phyloP scores from a whole-genome alignment of 2,888 invertebrate genomes.

The Lottia scabra region DNA sequence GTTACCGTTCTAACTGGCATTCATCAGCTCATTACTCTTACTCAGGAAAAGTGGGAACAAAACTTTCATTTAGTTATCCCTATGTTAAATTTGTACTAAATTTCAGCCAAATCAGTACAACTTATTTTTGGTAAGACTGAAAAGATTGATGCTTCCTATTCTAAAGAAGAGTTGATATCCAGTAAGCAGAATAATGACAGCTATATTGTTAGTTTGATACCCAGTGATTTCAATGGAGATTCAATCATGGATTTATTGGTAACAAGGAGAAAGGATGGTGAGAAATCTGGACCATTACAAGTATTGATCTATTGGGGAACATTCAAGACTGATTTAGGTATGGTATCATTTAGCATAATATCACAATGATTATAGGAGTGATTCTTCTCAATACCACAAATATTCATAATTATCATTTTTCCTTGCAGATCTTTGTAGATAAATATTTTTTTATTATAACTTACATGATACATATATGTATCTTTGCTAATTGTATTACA shows the following conservation, averaged over 20 bases:
- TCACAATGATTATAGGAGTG: not conserved
- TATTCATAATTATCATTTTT: no score
- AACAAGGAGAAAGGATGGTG: constrained; percentile 59
- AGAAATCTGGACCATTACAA: constrained; percentile 19
- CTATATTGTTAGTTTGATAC: constrained; percentile 80
- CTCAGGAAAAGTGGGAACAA: no score
- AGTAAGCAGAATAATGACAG: constrained; percentile 22
- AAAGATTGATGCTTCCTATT: constrained; percentile 35
- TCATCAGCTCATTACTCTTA: no score
- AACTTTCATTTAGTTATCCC: no score
- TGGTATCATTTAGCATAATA: constrained; percentile 13
- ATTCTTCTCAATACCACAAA: no score
- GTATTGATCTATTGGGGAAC: constrained; percentile 53
- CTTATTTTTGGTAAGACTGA: constrained; percentile 46
- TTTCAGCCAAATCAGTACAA: constrained; percentile 36
- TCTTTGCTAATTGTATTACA: no score
- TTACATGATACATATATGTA: no score
- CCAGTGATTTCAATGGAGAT: constrained; percentile 96
- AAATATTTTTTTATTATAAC: no score
- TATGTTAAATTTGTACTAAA: not conserved
- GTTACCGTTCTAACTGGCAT: no score
- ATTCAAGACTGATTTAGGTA: constrained; percentile 17
- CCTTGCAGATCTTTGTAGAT: no score
- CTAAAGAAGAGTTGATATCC: constrained; percentile 27
- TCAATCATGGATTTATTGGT: constrained; percentile 92